These are phyloP conservation scores for Rapana venosa DNA, from an alignment of 2,888 invertebrate genomes.

Conservation along the genomic window DNA sequence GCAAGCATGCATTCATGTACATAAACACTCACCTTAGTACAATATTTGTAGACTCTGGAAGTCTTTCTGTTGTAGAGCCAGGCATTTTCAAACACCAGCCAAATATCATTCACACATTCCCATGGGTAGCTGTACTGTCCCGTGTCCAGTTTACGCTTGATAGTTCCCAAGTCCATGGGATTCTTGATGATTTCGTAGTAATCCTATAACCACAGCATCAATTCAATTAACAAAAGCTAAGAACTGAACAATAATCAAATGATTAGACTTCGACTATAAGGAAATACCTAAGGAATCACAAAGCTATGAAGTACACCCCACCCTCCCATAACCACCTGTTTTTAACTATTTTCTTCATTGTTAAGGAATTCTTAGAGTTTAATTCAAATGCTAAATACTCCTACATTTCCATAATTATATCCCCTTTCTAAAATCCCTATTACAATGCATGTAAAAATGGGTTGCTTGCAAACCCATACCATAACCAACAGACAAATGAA, in stretches of 20 bases:
- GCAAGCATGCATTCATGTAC: background rate
- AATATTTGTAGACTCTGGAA: conserved; percentile 97
- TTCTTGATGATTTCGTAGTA: conserved; percentile 97
- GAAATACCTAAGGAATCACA: no score
- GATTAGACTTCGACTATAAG: no score
- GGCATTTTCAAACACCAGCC: conserved; percentile 99
- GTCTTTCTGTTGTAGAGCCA: conserved; percentile 99
- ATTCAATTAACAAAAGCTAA: background rate
- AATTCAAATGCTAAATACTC: no score
- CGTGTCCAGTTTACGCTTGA: conserved; percentile 93
- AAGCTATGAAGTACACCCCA: no score
- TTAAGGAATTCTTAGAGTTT: no score
- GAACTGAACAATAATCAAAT: background rate
- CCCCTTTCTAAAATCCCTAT: no score
- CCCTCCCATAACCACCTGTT: no score
- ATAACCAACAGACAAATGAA: no score
- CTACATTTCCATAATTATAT: no score
- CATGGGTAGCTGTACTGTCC: conserved; percentile 98
- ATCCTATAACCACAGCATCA: conserved; percentile 83
- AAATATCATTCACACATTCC: conserved; percentile 99
- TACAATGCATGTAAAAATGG: no score
- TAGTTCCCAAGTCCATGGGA: conserved; percentile 98
- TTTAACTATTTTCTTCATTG: no score
- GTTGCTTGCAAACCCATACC: no score
- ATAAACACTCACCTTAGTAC: conserved; percentile 89